These are phyloP conservation scores for Coremacera marginata DNA, from an alignment of 2,888 invertebrate genomes.

Conservation along the genomic window DNA sequence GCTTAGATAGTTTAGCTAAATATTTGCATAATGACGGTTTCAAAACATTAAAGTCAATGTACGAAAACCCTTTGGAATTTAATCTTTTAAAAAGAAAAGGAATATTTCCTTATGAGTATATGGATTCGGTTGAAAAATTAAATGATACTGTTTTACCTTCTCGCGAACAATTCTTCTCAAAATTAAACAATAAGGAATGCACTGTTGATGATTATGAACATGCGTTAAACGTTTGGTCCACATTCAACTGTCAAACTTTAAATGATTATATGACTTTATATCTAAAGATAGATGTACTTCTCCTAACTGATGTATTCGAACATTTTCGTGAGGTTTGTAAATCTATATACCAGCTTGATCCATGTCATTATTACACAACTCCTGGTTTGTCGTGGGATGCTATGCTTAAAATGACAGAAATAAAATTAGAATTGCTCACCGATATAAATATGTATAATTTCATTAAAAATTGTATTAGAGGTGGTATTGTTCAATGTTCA, in stretches of 20 bases:
- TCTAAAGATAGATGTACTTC: too few species aligned
- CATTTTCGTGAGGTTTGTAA: too few species aligned
- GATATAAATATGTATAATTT: too few species aligned
- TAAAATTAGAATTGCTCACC: too few species aligned
- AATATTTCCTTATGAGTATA: too few species aligned
- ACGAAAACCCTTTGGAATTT: too few species aligned
- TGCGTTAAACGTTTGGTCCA: not conserved
- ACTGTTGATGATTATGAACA: not conserved
- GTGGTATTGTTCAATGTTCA: not conserved
- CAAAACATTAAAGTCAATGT: not conserved
- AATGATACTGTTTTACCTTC: not conserved
- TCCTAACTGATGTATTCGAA: too few species aligned
- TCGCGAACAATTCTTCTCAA: not conserved
- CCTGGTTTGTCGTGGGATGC: not conserved
- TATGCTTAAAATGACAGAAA: not conserved
- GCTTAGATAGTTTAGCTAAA: conserved; percentile 28
- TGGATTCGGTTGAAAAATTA: not conserved
- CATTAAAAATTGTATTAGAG: not conserved
- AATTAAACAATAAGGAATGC: not conserved
- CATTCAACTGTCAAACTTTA: too few species aligned
- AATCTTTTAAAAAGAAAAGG: too few species aligned
- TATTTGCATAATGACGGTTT: conserved; percentile 12
- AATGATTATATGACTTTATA: too few species aligned
- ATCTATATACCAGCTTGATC: too few species aligned
- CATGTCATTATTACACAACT: too few species aligned